phyloP scores from a whole-genome alignment of 2,113 vertebrate genomes.

The Choloepus hoffmanni region DNA sequence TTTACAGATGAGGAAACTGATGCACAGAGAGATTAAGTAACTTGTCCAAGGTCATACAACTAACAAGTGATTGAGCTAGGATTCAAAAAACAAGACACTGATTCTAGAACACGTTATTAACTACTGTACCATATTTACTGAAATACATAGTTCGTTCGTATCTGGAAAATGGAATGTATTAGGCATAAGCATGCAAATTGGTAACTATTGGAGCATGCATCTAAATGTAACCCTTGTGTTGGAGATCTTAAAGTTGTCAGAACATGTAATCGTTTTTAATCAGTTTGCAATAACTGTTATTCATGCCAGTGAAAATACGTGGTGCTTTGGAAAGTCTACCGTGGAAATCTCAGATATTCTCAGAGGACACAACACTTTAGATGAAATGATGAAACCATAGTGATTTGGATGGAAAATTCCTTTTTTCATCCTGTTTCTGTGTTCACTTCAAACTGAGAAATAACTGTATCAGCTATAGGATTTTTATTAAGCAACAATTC shows the following conservation, averaged over 20 bases:
- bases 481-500: neutral
- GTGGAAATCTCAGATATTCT: neutral
- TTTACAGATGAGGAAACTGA: neutral
- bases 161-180: neutral
- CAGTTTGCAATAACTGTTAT: neutral
- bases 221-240: neutral
- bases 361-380: neutral
- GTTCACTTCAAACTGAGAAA: neutral
- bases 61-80: neutral
- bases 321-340: neutral
- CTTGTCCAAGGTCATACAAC: neutral
- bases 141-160: neutral
- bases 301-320: neutral
- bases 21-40: neutral
- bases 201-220: neutral
- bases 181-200: neutral
- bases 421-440: neutral
- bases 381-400: neutral
- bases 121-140: neutral
- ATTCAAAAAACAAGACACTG: neutral
- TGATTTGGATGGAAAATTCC: neutral
- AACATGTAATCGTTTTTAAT: neutral
- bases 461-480: neutral
- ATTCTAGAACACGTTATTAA: neutral
- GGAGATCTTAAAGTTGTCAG: neutral